Percentiles rank a stretch among this genome's conserved stretches.
These are phyloP conservation scores for Phalanger gymnotis DNA, from an alignment of 2,797 vertebrate species.

Conservation along the genomic window DNA sequence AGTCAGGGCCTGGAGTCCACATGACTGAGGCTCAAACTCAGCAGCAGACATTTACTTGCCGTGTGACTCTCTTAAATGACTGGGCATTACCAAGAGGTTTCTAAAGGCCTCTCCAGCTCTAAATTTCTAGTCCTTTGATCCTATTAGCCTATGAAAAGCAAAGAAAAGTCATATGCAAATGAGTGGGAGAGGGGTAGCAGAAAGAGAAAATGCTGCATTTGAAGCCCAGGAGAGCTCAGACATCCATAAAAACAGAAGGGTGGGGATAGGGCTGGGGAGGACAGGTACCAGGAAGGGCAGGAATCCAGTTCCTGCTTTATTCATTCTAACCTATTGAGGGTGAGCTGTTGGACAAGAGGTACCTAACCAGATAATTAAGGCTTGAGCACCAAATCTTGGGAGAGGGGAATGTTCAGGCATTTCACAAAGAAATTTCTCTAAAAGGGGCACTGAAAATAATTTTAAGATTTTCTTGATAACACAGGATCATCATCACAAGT, in stretches of 20 bases:
- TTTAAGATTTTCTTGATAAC: neutral
- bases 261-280: fast-evolving
- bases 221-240: neutral
- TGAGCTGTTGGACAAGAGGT: neutral
- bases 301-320: neutral
- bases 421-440: neutral
- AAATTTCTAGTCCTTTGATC: neutral
- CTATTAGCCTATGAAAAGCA: neutral
- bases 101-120: neutral
- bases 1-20: too few species aligned
- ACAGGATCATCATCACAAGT: neutral
- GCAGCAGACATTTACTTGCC: neutral
- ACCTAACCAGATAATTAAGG: neutral
- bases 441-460: neutral
- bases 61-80: neutral
- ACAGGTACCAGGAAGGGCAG: neutral
- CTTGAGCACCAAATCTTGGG: too few species aligned
- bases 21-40: too few species aligned
- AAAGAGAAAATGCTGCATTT: neutral
- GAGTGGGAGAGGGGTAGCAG: too few species aligned
- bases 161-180: neutral
- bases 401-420: neutral
- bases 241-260: neutral
- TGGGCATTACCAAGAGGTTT: neutral
- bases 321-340: neutral